Conservation (phyloP, 2,797 vertebrate species). For the Malacoctenus gilli region DNA sequence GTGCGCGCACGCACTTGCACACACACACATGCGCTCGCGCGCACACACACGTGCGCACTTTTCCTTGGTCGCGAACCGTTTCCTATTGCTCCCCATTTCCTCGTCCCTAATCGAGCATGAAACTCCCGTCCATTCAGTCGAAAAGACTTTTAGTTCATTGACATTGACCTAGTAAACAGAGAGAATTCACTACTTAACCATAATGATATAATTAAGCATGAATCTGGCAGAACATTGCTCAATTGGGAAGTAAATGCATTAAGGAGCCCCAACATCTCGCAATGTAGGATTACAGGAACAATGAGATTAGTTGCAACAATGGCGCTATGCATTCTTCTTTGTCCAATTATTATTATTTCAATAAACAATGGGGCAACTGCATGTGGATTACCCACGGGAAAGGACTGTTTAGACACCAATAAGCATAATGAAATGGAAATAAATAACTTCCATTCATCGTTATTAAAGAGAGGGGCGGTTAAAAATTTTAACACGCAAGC, state of each 20-base stretch:
- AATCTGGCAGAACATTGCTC: slow-evolving; percentile 49
- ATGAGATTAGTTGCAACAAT: slow-evolving; percentile 68
- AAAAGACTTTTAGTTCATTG: slow-evolving; percentile 42
- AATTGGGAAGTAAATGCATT: slow-evolving; percentile 62
- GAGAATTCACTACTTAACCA: slow-evolving; percentile 55
- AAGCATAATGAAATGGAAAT: slow-evolving; percentile 13
- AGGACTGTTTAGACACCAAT: slow-evolving; percentile 36
- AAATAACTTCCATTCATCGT: slow-evolving; percentile 14
- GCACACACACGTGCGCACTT: neutral
- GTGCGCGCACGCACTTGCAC: neutral
- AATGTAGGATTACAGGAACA: slow-evolving; percentile 71
- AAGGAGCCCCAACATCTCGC: slow-evolving; percentile 61
- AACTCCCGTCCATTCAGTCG: slow-evolving; percentile 45
- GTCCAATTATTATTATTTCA: slow-evolving; percentile 39
- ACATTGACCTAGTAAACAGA: slow-evolving; percentile 50
- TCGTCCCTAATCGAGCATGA: slow-evolving; percentile 38
- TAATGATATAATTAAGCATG: slow-evolving; percentile 61
- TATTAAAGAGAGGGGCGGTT: slow-evolving; percentile 29
- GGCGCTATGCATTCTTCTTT: slow-evolving; percentile 49
- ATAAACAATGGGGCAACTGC: slow-evolving; percentile 57
- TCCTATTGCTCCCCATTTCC: slow-evolving; percentile 12
- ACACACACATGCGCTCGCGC: neutral
- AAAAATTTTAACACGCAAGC: slow-evolving; percentile 17
- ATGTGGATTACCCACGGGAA: slow-evolving; percentile 55
- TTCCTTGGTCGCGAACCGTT: slow-evolving; percentile 17